A percentile compares a stretch with the other conserved stretches of the same genome.
These are phyloP conservation scores for Spodoptera picta DNA, from an alignment of 2,888 invertebrate species.

Conservation along the genomic window DNA sequence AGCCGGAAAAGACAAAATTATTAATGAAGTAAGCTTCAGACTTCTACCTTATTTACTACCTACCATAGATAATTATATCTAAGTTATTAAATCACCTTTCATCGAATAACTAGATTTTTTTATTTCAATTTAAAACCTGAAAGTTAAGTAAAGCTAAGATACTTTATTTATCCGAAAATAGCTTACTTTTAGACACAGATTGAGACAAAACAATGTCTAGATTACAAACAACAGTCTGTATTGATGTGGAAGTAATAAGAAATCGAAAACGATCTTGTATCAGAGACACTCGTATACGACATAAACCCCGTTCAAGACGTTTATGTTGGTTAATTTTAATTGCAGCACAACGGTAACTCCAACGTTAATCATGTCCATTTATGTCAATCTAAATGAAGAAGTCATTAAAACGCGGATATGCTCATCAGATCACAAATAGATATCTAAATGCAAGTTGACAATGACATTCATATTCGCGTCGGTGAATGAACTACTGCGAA, in stretches of 20 bases:
- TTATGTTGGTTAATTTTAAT: neutral
- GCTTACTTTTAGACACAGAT: no score
- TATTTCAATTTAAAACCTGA: no score
- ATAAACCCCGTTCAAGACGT: neutral
- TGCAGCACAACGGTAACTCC: slow-evolving; percentile 28
- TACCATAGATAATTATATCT: no score
- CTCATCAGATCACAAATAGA: slow-evolving; percentile 67
- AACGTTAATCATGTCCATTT: slow-evolving; percentile 27
- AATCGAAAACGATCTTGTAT: no score
- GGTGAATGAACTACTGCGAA: slow-evolving; percentile 84
- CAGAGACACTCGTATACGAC: no score
- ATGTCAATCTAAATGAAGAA: slow-evolving; percentile 40
- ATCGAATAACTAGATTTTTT: no score
- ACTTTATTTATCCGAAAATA: no score
- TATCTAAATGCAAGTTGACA: slow-evolving; percentile 69
- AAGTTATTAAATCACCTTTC: no score
- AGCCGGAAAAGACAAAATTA: slow-evolving; percentile 42
- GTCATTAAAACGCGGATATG: slow-evolving; percentile 59
- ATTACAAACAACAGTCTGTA: no score
- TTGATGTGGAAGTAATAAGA: no score
- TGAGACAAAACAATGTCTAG: no score
- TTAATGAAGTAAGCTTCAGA: slow-evolving; percentile 18
- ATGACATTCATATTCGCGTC: slow-evolving; percentile 75
- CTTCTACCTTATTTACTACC: neutral
- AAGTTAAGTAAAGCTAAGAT: no score